Evolutionary conservation across 1,140 invertebrate species (phyloP).

Genomic region (Octopus sinensis): DNA sequence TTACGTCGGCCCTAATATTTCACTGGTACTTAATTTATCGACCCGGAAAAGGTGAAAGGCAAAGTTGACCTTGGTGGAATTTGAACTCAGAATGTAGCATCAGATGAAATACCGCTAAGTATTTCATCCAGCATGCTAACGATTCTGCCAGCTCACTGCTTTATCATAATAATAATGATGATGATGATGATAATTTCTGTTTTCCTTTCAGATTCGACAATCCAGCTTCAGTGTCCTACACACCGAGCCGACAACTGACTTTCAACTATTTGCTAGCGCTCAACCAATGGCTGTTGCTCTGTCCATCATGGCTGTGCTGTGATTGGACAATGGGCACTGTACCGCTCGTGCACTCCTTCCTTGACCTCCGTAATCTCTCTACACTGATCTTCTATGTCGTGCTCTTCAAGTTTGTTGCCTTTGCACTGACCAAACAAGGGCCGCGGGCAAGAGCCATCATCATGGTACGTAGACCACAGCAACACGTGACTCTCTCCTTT

Average conservation of each 20-base stretch:
- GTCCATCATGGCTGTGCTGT: constrained; percentile 87
- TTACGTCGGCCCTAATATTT: no score
- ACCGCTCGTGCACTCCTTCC: constrained; percentile 75
- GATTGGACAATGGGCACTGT: constrained; percentile 99
- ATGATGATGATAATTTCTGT: neutral
- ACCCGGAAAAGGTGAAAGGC: no score
- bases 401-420: constrained; percentile 66
- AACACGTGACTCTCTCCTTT: constrained; percentile 76
- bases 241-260: constrained; percentile 80
- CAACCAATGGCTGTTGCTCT: constrained; percentile 85
- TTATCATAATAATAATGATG: no score
- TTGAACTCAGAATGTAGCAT: no score
- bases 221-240: constrained; percentile 77
- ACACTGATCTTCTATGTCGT: constrained; percentile 72
- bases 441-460: constrained; percentile 73
- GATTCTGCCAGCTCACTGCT: no score
- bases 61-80: no score
- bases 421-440: constrained; percentile 68
- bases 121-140: no score
- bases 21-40: no score
- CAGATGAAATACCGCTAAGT: no score
- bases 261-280: constrained; percentile 89
- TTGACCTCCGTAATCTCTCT: constrained; percentile 80
- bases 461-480: constrained; percentile 69
- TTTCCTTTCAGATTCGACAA: constrained; percentile 77